Conservation (phyloP, 2,113 vertebrate genomes). For the Datnioides undecimradiatus region DNA sequence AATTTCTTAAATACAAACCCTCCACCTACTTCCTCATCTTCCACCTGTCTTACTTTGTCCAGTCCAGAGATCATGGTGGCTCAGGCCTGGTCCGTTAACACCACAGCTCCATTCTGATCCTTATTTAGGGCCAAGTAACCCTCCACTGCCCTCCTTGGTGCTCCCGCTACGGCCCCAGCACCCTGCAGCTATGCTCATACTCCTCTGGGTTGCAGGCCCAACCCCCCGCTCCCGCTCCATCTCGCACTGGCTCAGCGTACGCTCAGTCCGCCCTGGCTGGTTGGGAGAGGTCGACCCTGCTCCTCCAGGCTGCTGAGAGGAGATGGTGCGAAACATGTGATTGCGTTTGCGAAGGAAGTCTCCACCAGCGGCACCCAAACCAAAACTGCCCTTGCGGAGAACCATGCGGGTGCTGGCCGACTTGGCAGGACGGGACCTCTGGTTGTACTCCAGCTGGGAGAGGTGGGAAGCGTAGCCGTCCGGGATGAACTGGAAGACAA, state of each 20-base stretch:
- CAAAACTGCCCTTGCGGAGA: slow-evolving; percentile 96
- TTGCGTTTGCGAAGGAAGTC: slow-evolving; percentile 97
- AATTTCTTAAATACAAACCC: slow-evolving; percentile 18
- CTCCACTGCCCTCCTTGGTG: slow-evolving; percentile 84
- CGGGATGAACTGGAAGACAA: slow-evolving; percentile 91
- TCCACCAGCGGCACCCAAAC: slow-evolving; percentile 89
- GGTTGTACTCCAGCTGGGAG: slow-evolving; percentile 95
- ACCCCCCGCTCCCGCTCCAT: slow-evolving; percentile 83
- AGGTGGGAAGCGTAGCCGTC: slow-evolving; percentile 97
- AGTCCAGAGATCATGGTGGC: slow-evolving; percentile 63
- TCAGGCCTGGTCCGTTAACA: slow-evolving; percentile 8
- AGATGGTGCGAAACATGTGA: slow-evolving; percentile 96
- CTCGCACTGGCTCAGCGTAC: slow-evolving; percentile 93
- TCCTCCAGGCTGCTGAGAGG: slow-evolving; percentile 88
- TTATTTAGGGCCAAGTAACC: slow-evolving; percentile 80
- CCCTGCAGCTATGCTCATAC: slow-evolving; percentile 93
- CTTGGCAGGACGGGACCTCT: slow-evolving; percentile 92
- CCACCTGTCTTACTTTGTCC: not conserved
- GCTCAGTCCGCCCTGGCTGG: slow-evolving; percentile 86
- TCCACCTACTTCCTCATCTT: not conserved
- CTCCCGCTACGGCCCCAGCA: slow-evolving; percentile 93
- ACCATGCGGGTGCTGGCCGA: slow-evolving; percentile 92
- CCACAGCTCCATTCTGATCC: not conserved
- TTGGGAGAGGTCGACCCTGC: slow-evolving; percentile 33
- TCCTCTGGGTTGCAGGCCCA: slow-evolving; percentile 87